Evolutionary conservation across 2,797 vertebrate genomes (phyloP), one percentile per base, ranked within the genome.

Genomic region (Taeniopygia guttata): DNA sequence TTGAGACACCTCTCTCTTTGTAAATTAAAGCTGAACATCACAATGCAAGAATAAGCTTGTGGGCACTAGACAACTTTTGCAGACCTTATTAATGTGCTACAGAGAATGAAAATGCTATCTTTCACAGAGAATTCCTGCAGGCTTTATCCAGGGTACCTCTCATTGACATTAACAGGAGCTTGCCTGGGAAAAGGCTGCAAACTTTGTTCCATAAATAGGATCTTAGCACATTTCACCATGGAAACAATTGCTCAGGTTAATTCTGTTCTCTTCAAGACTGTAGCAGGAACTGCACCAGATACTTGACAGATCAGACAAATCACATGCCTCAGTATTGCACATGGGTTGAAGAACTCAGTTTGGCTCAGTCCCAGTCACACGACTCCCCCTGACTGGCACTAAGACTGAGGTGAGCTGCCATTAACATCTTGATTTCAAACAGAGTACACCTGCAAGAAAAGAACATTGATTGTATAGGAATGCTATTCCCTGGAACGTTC

Each of bases 161-260:
- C 59, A 15, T 3, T 56, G 68, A 51, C 55, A 95, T 55, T 75
- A 69, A 56, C 63, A 55, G 80, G 51, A 90, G 51, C 60, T 52
- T 66, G 69, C 29, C 87, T 48, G 63, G 73, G 51, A 79, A 85
- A 77, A 78, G 87, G 73, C 87, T 94, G 82, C 63, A 69, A 72
- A 81, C 68, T 85, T 85, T 82, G 56, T 79, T 74, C 78, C 76
- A 78, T 43, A 79, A 76, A 90, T 51, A 94, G 72, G 49, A 60
- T 86, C 84, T 84, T 66, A 74, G 84, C 77, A 48, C 87, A 51
- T 54, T 91, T 96, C 89, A 92, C 95, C 94, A 94, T 92, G 95
- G 96, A 96, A 96, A 97, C 96, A 77, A 87, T 79, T 82, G 90
- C 79, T 92, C 81, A 74, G 80, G 73, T 74, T 92, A 88, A 91